phyloP scores from a whole-genome alignment of 2,888 invertebrate genomes.

The Orchesellides sinensis region DNA sequence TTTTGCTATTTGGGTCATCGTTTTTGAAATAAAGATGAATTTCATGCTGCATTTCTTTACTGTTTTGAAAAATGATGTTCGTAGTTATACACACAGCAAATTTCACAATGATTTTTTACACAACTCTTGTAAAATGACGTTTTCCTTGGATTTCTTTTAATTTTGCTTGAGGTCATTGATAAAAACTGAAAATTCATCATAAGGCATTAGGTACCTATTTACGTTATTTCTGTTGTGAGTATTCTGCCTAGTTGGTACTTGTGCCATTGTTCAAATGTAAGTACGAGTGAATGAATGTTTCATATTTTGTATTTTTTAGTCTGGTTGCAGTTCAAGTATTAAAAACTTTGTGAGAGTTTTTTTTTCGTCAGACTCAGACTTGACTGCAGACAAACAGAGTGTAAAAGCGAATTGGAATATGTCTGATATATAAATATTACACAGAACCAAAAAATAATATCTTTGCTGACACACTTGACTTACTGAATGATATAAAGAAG shows the following conservation, averaged over 20 bases:
- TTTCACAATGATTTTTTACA: background rate
- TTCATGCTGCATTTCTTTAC: conserved; percentile 54
- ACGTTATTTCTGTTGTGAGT: too few species aligned
- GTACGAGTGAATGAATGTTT: too few species aligned
- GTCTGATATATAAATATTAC: background rate
- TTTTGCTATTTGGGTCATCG: conserved; percentile 50
- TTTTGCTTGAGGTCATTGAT: conserved; percentile 35
- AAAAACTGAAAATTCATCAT: conserved; percentile 21
- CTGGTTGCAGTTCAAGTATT: too few species aligned
- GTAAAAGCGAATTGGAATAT: conserved; percentile 23
- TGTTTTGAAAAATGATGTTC: background rate
- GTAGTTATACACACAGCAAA: background rate
- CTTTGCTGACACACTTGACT: conserved; percentile 30
- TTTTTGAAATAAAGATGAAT: conserved; percentile 25
- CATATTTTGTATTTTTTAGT: too few species aligned
- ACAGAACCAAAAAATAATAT: background rate
- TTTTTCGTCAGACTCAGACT: too few species aligned
- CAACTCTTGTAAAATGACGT: conserved; percentile 30
- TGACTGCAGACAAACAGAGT: conserved; percentile 1
- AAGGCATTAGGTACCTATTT: too few species aligned
- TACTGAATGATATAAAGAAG: background rate
- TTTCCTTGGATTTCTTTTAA: conserved; percentile 17
- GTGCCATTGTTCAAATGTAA: too few species aligned
- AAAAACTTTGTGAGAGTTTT: background rate
- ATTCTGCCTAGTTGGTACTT: too few species aligned